These are phyloP conservation scores for Garrulus glandarius DNA, from an alignment of 2,797 vertebrate genomes.

Conservation along the genomic window DNA sequence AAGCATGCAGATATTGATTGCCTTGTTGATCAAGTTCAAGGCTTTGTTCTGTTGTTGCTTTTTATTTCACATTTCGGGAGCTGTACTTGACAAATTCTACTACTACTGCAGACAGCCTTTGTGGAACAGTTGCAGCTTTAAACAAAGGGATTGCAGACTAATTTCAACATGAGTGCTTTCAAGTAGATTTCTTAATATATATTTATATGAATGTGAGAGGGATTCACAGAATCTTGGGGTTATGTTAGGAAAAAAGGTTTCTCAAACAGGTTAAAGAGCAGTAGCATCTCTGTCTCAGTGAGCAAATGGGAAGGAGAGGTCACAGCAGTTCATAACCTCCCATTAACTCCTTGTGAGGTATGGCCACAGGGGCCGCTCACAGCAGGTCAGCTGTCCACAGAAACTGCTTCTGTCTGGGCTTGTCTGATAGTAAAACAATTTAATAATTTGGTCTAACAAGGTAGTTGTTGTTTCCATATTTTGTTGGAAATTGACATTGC, in stretches of 20 bases:
- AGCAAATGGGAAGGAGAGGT: not conserved
- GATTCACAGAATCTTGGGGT: not conserved
- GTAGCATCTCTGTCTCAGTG: not conserved
- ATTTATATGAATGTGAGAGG: not conserved
- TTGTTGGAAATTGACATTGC: not conserved
- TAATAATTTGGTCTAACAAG: not conserved
- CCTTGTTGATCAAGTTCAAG: not conserved
- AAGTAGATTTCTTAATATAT: not conserved
- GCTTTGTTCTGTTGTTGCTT: not conserved
- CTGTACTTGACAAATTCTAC: not conserved
- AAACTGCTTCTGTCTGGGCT: not conserved
- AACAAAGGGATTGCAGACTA: not conserved
- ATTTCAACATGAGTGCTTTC: slow-evolving; percentile 1
- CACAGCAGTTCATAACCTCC: not conserved
- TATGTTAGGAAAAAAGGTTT: not conserved
- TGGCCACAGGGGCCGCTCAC: not conserved
- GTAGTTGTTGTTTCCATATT: not conserved
- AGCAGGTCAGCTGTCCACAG: not conserved
- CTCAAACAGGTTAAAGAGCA: not conserved
- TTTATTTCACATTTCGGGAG: not conserved
- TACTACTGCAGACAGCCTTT: not conserved
- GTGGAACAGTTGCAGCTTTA: not conserved
- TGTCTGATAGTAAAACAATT: not conserved
- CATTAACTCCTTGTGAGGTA: not conserved
- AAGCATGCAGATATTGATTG: not conserved